phyloP scores from a whole-genome alignment of 2,888 invertebrate genomes.

The Stenodera caucasica region DNA sequence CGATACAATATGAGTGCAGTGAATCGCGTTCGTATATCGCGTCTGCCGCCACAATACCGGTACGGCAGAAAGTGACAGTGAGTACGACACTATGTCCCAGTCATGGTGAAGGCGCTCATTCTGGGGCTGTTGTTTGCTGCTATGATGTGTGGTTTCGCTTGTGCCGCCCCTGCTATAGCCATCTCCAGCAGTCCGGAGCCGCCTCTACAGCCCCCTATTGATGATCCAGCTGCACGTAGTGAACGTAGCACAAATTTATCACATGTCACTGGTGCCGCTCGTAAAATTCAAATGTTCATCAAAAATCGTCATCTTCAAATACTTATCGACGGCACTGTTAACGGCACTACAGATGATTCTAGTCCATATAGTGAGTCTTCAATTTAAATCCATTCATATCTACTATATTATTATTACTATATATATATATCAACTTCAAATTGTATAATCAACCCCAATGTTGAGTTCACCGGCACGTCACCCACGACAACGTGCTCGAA shows the following conservation, averaged over 20 bases:
- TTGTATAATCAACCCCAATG: constrained; percentile 4
- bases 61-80: constrained; percentile 47
- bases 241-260: constrained; percentile 80
- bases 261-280: constrained; percentile 76
- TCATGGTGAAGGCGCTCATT: constrained; percentile 57
- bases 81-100: constrained; percentile 56
- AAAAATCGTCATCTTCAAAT: constrained; percentile 82
- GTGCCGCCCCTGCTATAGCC: constrained; percentile 47
- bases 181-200: constrained; percentile 24
- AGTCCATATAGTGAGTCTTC: constrained; percentile 81
- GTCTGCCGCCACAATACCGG: constrained; percentile 37
- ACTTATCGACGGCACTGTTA: constrained; percentile 81
- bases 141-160: constrained; percentile 54
- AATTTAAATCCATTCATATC: background rate
- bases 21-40: constrained; percentile 40
- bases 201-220: constrained; percentile 29
- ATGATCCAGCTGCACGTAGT: constrained; percentile 57
- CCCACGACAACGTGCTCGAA: constrained; percentile 35
- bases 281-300: constrained; percentile 83
- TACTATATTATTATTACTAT: background rate
- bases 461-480: constrained; percentile 31
- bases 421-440: background rate
- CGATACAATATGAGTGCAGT: constrained; percentile 48
- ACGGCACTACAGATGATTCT: constrained; percentile 77
- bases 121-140: constrained; percentile 54